Evolutionary conservation across 1,140 invertebrate species (phyloP).

Genomic region (Daktulosphaira vitifoliae): DNA sequence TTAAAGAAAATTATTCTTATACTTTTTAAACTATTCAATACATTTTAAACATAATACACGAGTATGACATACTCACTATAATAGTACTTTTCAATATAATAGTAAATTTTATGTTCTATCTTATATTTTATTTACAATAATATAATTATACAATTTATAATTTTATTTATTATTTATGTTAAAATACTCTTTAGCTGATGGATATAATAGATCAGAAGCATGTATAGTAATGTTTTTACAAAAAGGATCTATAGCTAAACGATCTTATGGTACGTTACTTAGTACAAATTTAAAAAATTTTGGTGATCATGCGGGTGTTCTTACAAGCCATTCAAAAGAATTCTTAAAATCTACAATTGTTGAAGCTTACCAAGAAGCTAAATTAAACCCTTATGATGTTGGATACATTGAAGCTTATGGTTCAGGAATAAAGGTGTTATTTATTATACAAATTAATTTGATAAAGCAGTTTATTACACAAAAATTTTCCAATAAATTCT

Average conservation of each 20-base stretch:
- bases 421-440: slow-evolving; percentile 44
- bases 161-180: too few relatives aligned
- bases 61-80: too few relatives aligned
- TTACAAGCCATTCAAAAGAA: not conserved
- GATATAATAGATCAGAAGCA: slow-evolving; percentile 57
- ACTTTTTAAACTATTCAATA: too few relatives aligned
- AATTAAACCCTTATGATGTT: slow-evolving; percentile 50
- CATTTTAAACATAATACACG: too few relatives aligned
- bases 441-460: too few relatives aligned
- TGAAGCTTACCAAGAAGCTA: slow-evolving; percentile 37
- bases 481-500: not conserved
- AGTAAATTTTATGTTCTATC: too few relatives aligned
- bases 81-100: too few relatives aligned
- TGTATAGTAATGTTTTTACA: slow-evolving; percentile 53
- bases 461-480: too few relatives aligned
- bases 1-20: too few relatives aligned
- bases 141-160: too few relatives aligned
- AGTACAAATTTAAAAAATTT: slow-evolving; percentile 50
- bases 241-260: slow-evolving; percentile 46
- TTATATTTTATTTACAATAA: too few relatives aligned
- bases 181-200: slow-evolving; percentile 50
- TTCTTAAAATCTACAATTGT: slow-evolving; percentile 9
- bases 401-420: slow-evolving; percentile 40
- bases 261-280: slow-evolving; percentile 53
- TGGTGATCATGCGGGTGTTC: slow-evolving; percentile 48